Evolutionary conservation across 2,113 vertebrate species (phyloP), one percentile per base, ranked within the genome.

Genomic region (Triplophysa siluroides): DNA sequence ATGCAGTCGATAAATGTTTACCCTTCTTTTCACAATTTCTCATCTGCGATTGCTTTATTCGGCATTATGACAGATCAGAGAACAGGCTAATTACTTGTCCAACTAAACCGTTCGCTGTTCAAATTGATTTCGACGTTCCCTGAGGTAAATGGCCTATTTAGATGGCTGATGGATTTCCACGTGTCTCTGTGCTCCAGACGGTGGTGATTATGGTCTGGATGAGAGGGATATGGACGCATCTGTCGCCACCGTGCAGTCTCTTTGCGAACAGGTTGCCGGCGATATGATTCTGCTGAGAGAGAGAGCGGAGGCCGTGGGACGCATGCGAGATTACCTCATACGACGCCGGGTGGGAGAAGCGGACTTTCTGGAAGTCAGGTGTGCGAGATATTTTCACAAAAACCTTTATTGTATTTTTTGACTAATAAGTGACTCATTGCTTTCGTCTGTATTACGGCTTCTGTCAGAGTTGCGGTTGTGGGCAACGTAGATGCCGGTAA

Each of bases 301-400:
- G 73, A 95, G 96, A 41, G 94, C 86, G 4, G 97, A 98, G 88
- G 92, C 93, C 0, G 95, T 95, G 0, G 97, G 97, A 58, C 93
- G 91, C 10, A 95, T 98, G 23, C 94, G 93, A 0, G 96, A 99
- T 89, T 99, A 96, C 91, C 90, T 99, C 0, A 95, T 99, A 75
- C 95, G 97, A 83, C 94, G 97, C 50, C 91, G 95, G 10, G 96
- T 99, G 24, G 96, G 96, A 73, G 96, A 98, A 91, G 95, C 95
- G 83, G 97, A 99, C 92, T 99, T 99, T 92, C 90, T 99, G 92
- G 97, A 99, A 91, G 97, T 99, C 94, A 95, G 97, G 97, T 99
- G 89, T 8, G 61, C 26, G 54, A 52, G 13, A 65, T 2, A 19
- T 64, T 21, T 74, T 65, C 13, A 4, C 16, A 18, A 18, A 18